Evolutionary conservation across 2,113 vertebrate species (phyloP), one percentile per base, ranked within the genome.

Genomic region (Serilophus lunatus): DNA sequence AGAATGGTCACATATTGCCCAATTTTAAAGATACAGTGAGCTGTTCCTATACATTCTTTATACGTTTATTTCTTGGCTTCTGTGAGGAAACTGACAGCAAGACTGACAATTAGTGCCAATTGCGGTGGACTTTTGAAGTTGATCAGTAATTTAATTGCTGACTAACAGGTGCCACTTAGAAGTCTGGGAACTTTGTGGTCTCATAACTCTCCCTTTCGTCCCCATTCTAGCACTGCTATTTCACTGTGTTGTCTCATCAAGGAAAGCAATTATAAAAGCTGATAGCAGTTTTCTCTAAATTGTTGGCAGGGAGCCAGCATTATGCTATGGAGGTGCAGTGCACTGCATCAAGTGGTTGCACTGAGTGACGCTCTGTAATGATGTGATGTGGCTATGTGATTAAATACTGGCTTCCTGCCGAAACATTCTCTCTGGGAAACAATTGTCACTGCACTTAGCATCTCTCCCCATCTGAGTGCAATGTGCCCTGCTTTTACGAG

Each of bases 401-500:
- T 97, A 97, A 97, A 95, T 86, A 95, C 95, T 97, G 96, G 90
- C 97, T 96, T 97, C 94, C 96, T 96, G 96, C 94, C 75, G 95
- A 97, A 94, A 84, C 96, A 82, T 96, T 96, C 94, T 97, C 92
- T 79, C 86, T 91, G 88, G 93, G 94, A 97, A 97, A 97, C 93
- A 96, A 96, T 97, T 96, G 95, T 91, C 88, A 82, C 86, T 83
- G 90, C 88, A 93, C 90, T 97, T 95, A 93, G 78, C 83, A 95
- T 95, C 90, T 90, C 94, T 96, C 63, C 83, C 49, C 77, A 61
- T 95, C 82, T 80, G 68, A 93, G 59, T 92, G 78, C 69, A 84
- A 87, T 66, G 65, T 57, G 65, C 82, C 79, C 77, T 65, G 50
- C 56, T 92, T 89, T 88, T 83, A 84, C 50, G 36, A 71, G 63